Conservation (phyloP, 2,888 invertebrate species). For the Megamerina dolium region DNA sequence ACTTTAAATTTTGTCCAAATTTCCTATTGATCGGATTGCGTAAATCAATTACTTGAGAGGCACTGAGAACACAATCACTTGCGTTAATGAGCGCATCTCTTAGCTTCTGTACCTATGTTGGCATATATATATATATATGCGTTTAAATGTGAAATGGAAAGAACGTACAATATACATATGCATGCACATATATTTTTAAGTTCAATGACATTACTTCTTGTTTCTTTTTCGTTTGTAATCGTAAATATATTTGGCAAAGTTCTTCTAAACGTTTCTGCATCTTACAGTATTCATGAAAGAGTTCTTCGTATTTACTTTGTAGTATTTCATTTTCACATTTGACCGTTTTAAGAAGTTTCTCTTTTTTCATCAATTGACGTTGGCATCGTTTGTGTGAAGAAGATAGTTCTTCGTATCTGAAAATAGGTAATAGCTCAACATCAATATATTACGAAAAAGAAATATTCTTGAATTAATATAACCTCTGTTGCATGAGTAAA, state of each 20-base stretch:
- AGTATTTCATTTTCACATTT: conserved; percentile 34
- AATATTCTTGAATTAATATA: too few species aligned
- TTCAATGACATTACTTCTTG: conserved; percentile 34
- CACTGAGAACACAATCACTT: conserved; percentile 32
- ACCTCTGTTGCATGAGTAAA: conserved; percentile 39
- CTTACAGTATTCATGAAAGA: conserved; percentile 32
- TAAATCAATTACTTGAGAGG: conserved; percentile 26
- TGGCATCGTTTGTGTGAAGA: conserved; percentile 36
- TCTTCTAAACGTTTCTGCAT: conserved; percentile 32
- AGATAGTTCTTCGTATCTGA: conserved; percentile 39
- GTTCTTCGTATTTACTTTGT: conserved; percentile 32
- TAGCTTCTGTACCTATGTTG: conserved; percentile 29
- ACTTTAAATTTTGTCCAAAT: conserved; percentile 32
- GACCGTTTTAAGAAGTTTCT: conserved; percentile 28
- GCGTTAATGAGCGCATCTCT: conserved; percentile 33
- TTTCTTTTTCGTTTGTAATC: conserved; percentile 35
- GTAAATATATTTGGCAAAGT: conserved; percentile 33
- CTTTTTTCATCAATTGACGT: conserved; percentile 36
- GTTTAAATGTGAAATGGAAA: too few species aligned
- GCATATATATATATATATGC: too few species aligned
- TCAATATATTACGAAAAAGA: too few species aligned
- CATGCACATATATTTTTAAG: too few species aligned
- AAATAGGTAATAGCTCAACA: too few species aligned
- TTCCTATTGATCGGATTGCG: conserved; percentile 17
- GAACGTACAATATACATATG: too few species aligned